Evolutionary conservation across 1,140 invertebrate genomes (phyloP).

Genomic region (Rhizoglyphus robini): DNA sequence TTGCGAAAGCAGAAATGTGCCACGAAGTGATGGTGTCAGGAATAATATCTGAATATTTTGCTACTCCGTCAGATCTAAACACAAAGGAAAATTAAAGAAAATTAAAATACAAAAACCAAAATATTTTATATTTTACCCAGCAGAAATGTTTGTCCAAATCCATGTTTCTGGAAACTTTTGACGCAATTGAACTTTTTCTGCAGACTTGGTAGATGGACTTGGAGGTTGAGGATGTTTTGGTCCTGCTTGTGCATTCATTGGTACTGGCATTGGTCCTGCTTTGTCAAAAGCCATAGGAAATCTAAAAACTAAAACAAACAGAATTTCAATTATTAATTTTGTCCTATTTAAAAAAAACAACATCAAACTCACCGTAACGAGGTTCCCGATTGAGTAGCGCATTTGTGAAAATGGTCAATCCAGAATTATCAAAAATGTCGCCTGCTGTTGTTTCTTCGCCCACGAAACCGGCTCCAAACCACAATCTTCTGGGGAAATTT

Average conservation of each 20-base stretch:
- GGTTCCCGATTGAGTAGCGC: slow-evolving; percentile 36
- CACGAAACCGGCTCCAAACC: too few species aligned
- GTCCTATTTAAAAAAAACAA: too few species aligned
- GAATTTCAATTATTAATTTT: too few species aligned
- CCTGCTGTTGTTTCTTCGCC: slow-evolving; percentile 42
- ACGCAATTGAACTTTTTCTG: slow-evolving; percentile 24
- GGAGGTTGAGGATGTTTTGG: too few species aligned
- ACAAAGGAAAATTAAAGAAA: too few species aligned
- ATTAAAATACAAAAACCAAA: too few species aligned
- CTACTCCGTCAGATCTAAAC: slow-evolving; percentile 41
- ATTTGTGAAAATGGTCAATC: slow-evolving; percentile 60
- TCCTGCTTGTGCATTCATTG: too few species aligned
- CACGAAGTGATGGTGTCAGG: slow-evolving; percentile 85
- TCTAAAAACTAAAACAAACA: too few species aligned
- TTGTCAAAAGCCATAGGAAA: too few species aligned
- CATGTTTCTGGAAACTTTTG: slow-evolving; percentile 37
- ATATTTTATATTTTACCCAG: slow-evolving; percentile 27
- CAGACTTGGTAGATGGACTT: too few species aligned
- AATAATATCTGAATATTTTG: slow-evolving; percentile 41
- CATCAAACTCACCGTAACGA: slow-evolving; percentile 29
- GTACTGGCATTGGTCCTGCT: too few species aligned
- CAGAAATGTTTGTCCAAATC: slow-evolving; percentile 31
- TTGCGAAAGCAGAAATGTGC: slow-evolving; percentile 81
- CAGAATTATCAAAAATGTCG: slow-evolving; percentile 56
- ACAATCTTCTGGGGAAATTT: too few species aligned